A percentile compares a stretch with the other conserved stretches of the same genome.
These are phyloP conservation scores for Agrochola circellaris DNA, from an alignment of 2,888 invertebrate species.

Conservation along the genomic window DNA sequence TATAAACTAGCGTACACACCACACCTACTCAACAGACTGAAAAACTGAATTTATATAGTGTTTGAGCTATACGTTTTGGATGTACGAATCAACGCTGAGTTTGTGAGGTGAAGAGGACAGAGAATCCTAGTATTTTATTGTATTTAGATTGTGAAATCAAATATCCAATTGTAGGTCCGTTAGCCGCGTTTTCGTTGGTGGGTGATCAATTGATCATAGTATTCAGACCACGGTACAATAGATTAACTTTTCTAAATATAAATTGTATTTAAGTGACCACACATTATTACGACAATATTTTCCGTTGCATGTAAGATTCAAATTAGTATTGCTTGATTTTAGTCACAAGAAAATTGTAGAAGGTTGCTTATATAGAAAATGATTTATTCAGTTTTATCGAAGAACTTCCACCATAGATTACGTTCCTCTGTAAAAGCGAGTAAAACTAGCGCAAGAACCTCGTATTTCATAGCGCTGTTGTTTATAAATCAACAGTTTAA, in stretches of 20 bases:
- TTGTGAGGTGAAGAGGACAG: not conserved
- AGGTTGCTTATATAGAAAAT: not conserved
- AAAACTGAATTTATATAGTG: conserved; percentile 67
- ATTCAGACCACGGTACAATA: not conserved
- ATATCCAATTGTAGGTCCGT: not conserved
- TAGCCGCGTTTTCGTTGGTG: not conserved
- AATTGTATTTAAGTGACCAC: not conserved
- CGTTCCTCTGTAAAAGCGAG: conserved; percentile 30
- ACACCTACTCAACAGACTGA: conserved; percentile 69
- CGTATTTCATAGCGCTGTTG: conserved; percentile 76
- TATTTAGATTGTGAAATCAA: not conserved
- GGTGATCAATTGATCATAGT: not conserved
- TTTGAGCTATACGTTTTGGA: conserved; percentile 54
- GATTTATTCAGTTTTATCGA: conserved; percentile 55
- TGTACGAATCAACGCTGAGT: conserved; percentile 22
- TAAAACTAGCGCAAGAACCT: conserved; percentile 54
- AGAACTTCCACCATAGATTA: conserved; percentile 61
- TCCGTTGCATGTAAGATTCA: not conserved
- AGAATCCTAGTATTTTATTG: not conserved
- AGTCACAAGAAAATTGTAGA: conserved; percentile 2
- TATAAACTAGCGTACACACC: conserved; percentile 83
- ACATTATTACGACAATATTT: not conserved
- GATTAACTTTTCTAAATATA: not conserved
- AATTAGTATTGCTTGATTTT: not conserved
- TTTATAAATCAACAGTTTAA: conserved; percentile 87